Evolutionary conservation across 2,797 vertebrate species (phyloP), one percentile per base, ranked within the genome.

Genomic region (Mus spretus): DNA sequence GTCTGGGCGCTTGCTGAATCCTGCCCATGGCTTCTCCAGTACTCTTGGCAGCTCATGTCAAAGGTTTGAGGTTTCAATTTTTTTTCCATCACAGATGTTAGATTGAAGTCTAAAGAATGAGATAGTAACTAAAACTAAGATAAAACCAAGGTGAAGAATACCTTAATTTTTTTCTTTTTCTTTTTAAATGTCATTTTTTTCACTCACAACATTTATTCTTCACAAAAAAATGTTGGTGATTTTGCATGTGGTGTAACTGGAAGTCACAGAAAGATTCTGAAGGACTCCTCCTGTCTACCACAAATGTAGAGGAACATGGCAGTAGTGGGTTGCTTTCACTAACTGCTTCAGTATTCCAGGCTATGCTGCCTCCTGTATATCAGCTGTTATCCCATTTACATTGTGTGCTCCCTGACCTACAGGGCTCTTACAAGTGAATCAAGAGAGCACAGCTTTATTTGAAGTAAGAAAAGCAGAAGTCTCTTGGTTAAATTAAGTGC

Each of bases 161-260:
- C 81, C 89, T 84, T 81, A n/a, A 40, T 93, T 28, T 40, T 40
- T 70, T 72, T 19, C 7, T 72, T 4, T 37, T 63, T 59, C 13
- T 82, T 70, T 81, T 26, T 26, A 10, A 19, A 22, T 88, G 55
- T 15, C 8, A 53, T 55, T 55, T 53, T 93, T 78, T 34, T 85
- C 79, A 28, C 82, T 65, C 40, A 34, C 14, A 40, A 59, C 85
- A 55, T 72, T 72, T 31, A 87, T 13, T 19, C 13, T 28, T 89
- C 28, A 50, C 11, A 91, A 10, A 34, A 34, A 47, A 82, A 19
- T 67, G 15, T 79, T 93, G 47, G 8, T 74, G 53, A 93, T 86
- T 96, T 96, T 91, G 72, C 8, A 81, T n/a, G 8, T 65, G n/a
- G 55, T 86, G 7, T 70, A 86, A 78, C 3, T 86, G 85, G 55